phyloP scores from a whole-genome alignment of 2,113 vertebrate genomes.

The Zapus hudsonius region DNA sequence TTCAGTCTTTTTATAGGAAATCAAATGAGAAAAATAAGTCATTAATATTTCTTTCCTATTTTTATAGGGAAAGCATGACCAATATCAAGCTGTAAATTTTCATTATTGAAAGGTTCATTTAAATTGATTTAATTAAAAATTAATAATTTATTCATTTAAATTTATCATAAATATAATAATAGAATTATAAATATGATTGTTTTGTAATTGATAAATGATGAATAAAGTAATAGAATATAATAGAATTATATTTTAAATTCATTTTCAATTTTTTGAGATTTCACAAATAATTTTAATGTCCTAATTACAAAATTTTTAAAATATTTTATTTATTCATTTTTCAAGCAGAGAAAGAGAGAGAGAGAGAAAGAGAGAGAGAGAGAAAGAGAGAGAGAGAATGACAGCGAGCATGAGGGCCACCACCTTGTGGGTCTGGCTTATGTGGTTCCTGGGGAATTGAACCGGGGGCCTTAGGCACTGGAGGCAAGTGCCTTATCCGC shows the following conservation, averaged over 20 bases:
- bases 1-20: not conserved
- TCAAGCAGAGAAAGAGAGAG: no score
- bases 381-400: no score
- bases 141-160: no score
- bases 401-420: no score
- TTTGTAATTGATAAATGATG: no score
- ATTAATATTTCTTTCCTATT: not conserved
- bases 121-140: no score
- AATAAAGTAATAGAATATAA: not conserved
- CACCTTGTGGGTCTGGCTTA: no score
- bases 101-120: not conserved
- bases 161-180: not conserved
- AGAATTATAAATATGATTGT: not conserved
- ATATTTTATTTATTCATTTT: no score
- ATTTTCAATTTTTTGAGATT: not conserved
- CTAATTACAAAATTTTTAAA: constrained; percentile 1
- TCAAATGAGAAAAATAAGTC: constrained; percentile 21
- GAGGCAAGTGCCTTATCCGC: no score
- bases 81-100: not conserved
- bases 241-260: not conserved
- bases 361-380: no score
- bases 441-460: no score
- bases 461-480: no score
- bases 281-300: not conserved
- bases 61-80: not conserved